phyloP scores from a whole-genome alignment of 2,113 vertebrate species.

The Urocynchramus pylzowi region DNA sequence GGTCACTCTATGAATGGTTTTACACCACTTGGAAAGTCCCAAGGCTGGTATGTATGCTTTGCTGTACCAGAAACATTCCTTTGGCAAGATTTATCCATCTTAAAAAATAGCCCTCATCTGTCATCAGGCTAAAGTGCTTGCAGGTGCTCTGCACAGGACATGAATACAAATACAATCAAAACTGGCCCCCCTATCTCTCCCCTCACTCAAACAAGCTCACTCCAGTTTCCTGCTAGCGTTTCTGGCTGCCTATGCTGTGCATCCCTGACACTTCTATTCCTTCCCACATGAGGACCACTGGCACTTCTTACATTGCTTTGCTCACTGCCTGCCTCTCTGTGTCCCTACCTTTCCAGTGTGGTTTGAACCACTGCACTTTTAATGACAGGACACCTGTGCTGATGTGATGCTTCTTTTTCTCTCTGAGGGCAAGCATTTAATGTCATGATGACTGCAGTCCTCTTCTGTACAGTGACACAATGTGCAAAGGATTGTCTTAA shows the following conservation, averaged over 20 bases:
- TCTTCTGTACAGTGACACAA: background rate
- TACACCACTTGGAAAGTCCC: background rate
- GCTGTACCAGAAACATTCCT: background rate
- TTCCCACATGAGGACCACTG: fast-evolving
- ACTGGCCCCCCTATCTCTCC: background rate
- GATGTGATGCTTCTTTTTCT: background rate
- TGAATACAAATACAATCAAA: background rate
- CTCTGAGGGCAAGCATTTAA: background rate
- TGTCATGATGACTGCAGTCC: background rate
- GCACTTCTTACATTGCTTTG: background rate
- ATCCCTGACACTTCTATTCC: too few species aligned
- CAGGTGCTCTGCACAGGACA: background rate
- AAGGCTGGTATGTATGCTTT: background rate
- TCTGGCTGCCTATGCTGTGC: background rate
- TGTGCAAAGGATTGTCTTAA: background rate
- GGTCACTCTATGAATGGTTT: background rate
- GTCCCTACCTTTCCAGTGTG: fast-evolving
- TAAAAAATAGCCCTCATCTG: background rate
- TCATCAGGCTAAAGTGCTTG: background rate
- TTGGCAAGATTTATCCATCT: background rate
- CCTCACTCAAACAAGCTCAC: fast-evolving
- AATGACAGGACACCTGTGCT: fast-evolving
- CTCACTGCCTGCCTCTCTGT: fast-evolving
- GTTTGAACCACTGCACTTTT: fast-evolving
- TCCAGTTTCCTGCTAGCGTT: background rate